A percentile compares a stretch with the other conserved stretches of the same genome.
Conservation (phyloP, 2,797 vertebrate species). For the Etheostoma nigrum region DNA sequence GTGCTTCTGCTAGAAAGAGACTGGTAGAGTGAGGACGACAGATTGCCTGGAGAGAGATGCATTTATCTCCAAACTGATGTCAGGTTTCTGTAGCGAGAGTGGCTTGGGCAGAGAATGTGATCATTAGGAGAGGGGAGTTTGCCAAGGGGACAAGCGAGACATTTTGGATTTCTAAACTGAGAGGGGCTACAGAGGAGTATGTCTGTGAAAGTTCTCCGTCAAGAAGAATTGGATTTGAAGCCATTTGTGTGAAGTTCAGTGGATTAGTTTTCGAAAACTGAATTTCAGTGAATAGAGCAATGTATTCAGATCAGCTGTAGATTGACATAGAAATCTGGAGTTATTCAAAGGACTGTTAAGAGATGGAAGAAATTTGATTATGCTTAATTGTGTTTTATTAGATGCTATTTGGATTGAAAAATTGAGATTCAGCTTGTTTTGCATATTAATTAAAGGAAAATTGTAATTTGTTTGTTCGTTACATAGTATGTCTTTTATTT, state of each 20-base stretch:
- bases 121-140: background rate
- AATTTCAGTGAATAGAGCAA: background rate
- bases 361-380: background rate
- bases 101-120: slow-evolving; percentile 9
- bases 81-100: slow-evolving; percentile 14
- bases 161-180: background rate
- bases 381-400: too few relatives aligned
- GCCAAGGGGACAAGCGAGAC: background rate
- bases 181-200: background rate
- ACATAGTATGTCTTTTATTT: too few relatives aligned
- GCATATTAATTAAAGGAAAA: too few relatives aligned
- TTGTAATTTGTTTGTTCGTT: too few relatives aligned
- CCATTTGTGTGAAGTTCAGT: background rate
- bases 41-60: slow-evolving; percentile 44
- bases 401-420: too few relatives aligned
- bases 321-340: background rate
- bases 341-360: background rate
- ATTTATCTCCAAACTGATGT: slow-evolving; percentile 38
- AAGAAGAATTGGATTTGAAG: background rate
- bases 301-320: background rate
- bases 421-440: too few relatives aligned
- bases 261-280: background rate
- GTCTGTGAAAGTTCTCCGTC: background rate
- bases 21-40: slow-evolving; percentile 25
- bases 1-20: slow-evolving; percentile 25